Conservation (phyloP, 2,888 invertebrate genomes). For the Acrocera orbiculus region DNA sequence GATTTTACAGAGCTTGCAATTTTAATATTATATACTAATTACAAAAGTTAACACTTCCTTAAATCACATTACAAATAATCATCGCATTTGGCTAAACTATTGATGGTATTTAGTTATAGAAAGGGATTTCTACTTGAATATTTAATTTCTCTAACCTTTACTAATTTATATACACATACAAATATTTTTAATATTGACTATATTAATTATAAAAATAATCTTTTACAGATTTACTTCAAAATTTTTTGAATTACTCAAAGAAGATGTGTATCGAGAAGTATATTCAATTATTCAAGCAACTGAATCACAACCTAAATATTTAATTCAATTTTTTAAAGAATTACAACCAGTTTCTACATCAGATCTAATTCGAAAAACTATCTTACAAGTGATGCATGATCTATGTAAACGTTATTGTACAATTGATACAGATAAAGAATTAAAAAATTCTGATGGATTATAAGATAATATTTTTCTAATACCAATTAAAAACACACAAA, state of each 20-base stretch:
- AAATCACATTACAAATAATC: no score
- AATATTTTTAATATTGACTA: background rate
- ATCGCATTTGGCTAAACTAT: no score
- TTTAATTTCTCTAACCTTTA: no score
- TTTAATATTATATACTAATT: no score
- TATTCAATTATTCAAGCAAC: slow-evolving; percentile 63
- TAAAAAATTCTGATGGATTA: slow-evolving; percentile 2
- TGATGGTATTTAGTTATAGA: no score
- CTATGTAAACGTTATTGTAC: slow-evolving; percentile 9
- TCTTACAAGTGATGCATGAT: slow-evolving; percentile 46
- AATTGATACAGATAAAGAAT: no score
- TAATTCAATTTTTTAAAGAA: slow-evolving; percentile 53
- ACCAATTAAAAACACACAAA: slow-evolving; percentile 11
- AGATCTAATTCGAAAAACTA: slow-evolving; percentile 45
- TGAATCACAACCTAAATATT: slow-evolving; percentile 54
- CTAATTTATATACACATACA: background rate
- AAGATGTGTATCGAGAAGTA: slow-evolving; percentile 70
- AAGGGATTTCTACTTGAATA: no score
- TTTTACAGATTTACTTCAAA: slow-evolving; percentile 40
- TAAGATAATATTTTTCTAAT: no score
- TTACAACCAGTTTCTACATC: slow-evolving; percentile 46
- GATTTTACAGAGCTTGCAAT: no score
- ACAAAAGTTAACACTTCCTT: no score
- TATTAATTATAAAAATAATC: background rate
- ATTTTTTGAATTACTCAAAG: slow-evolving; percentile 50